Base-by-base conservation (phyloP, 2,797 vertebrate genomes). In the Heteromormyrus szaboi region DNA sequence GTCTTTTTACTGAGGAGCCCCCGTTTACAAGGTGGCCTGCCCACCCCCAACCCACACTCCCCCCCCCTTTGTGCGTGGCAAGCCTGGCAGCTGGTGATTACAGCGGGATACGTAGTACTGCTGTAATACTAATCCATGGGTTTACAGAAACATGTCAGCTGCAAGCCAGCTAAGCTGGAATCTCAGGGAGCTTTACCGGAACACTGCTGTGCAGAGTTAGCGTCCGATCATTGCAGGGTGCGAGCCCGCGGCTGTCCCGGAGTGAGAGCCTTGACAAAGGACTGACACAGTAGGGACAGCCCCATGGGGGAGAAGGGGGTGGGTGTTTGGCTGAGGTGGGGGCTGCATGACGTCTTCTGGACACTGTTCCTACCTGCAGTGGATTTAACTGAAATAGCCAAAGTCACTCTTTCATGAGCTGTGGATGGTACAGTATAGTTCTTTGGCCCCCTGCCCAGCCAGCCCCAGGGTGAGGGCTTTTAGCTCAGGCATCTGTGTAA, bases 61-160 rank as follows among this genome's bases (percentile, higher is more conserved):
- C 91, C 93, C 94, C 95, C 93, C 90, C 68, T 89, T 25, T 68
- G 88, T 92, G 68, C 90, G 76, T 93, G 92, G 93, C 85, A 88
- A 87, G 88, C 90, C 90, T 92, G 94, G 94, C 94, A 94, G 92
- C 91, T 92, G 90, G 87, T 93, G 94, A 95, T 95, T 94, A 95
- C 90, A 86, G 88, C 87, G 89, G 93, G 93, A 93, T 94, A 94
- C 94, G 92, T 91, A 92, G 89, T 92, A 92, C 92, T 91, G 89
- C 90, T 91, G 84, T 92, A 92, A 94, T 92, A 93, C 89, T 94
- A 94, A 95, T 95, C 93, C 93, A 90, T 56, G 91, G 93, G 94
- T 93, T 94, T 93, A 93, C 93, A 92, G 91, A 91, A 90, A 90
- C 56, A 91, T 93, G 92, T 94, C 92, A 93, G 41, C 56, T 89